Evolutionary conservation across 2,888 invertebrate genomes (phyloP), one percentile per base, ranked within the genome.

Genomic region (Tipula vernalis): DNA sequence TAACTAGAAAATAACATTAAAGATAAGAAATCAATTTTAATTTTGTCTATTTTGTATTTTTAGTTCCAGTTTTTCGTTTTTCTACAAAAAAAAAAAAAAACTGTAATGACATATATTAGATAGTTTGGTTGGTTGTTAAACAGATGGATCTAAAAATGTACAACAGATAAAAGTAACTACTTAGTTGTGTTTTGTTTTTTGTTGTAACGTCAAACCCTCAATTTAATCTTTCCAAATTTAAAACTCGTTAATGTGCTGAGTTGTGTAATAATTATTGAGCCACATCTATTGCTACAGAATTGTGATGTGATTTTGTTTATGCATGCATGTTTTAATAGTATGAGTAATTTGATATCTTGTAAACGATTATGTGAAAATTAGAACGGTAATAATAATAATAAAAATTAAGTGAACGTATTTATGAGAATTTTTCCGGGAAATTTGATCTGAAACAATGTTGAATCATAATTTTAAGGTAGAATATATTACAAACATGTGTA

Each of bases 401-500:
- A 51, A 15, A 28, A 28, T 71, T 71, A 71, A 71, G 28, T 71
- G 71, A 71, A 28, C 28, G 18, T 71, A 71, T 71, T 71, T 71
- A 71, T 71, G 71, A 71, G 71, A 71, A 28, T 71, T 71, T 71
- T 71, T 71, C 71, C 71, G 71, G 71, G 71, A 71, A 71, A 71
- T 71, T 71, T 71, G 71, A 71, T 71, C 71, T 71, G 71, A 10
- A 51, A 28, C 71, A 71, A 28, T 28, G 71, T 71, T 71, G 71
- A 71, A 71, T 71, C 71, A 71, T 71, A 71, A 71, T 71, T 28
- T 71, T 71, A 71, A 71, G 71, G 71, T 71, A 28, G 18, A 71
- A 71, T 71, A 71, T 71, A 71, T 71, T 71, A 71, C 71, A 71
- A 71, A 71, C 71, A 71, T 71, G 71, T 71, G 71, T 71, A 71